phyloP scores from a whole-genome alignment of 2,113 vertebrate species.

The Propithecus coquereli region DNA sequence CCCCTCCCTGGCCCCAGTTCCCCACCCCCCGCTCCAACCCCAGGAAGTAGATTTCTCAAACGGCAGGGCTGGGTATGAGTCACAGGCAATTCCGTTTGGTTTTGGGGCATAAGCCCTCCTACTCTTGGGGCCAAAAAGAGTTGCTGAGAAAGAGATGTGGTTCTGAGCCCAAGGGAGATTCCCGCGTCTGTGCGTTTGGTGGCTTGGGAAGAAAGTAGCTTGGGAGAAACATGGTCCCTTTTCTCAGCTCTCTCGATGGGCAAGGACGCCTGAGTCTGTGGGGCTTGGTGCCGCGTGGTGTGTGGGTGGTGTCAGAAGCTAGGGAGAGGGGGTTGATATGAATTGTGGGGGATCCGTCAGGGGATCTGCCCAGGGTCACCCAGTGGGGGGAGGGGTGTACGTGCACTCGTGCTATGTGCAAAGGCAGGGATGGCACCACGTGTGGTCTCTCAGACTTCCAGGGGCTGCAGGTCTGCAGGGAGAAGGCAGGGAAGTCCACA shows the following conservation, averaged over 20 bases:
- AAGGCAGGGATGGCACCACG: not conserved
- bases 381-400: accelerated
- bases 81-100: constrained; percentile 44
- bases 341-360: not conserved
- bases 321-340: accelerated
- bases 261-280: not conserved
- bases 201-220: not conserved
- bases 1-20: not conserved
- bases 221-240: not conserved
- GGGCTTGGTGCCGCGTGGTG: not conserved
- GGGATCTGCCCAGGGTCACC: not conserved
- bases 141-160: constrained; percentile 21
- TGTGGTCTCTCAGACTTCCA: not conserved
- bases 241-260: not conserved
- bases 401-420: not conserved
- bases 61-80: constrained; percentile 47
- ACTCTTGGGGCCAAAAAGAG: not conserved
- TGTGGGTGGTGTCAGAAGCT: too few species aligned
- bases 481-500: accelerated
- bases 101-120: not conserved
- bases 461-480: not conserved
- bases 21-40: not conserved
- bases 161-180: constrained; percentile 4
- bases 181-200: not conserved
- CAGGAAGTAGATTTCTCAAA: constrained; percentile 60